These are phyloP conservation scores for Myanophis thanlyinensis DNA, from an alignment of 2,113 vertebrate genomes.

Conservation along the genomic window DNA sequence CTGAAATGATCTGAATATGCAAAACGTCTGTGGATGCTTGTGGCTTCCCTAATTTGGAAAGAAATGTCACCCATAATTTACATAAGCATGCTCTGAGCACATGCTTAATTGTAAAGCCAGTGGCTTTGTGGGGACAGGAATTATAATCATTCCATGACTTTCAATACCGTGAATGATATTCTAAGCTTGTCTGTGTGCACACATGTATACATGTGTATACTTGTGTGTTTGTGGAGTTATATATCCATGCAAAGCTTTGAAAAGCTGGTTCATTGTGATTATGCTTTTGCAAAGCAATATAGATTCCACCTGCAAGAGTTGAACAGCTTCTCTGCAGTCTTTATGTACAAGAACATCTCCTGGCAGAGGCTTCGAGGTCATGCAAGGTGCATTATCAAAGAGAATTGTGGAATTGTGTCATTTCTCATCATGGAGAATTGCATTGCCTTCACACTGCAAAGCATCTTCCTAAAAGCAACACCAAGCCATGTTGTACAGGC, in stretches of 20 bases:
- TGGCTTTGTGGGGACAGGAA: background rate
- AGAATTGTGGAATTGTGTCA: background rate
- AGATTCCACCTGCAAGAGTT: background rate
- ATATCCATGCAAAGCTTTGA: background rate
- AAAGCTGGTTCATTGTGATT: background rate
- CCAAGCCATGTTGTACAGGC: background rate
- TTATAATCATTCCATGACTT: background rate
- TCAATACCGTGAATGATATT: background rate
- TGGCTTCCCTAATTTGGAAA: background rate
- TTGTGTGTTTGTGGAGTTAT: background rate
- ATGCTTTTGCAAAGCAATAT: background rate
- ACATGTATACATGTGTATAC: background rate
- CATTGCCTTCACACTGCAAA: background rate
- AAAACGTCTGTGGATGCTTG: background rate
- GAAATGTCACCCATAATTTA: conserved; percentile 2
- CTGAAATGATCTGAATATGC: background rate
- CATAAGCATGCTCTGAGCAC: background rate
- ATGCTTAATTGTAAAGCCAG: background rate
- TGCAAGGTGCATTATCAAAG: background rate
- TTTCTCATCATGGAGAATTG: background rate
- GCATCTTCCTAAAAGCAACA: background rate
- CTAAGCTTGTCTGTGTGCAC: background rate
- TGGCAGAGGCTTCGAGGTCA: background rate
- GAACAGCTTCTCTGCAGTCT: background rate
- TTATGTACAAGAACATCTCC: background rate